Percentiles rank a stretch among this genome's conserved stretches.
phyloP scores from a whole-genome alignment of 2,888 invertebrate species.

The Xanthorhoe designata region DNA sequence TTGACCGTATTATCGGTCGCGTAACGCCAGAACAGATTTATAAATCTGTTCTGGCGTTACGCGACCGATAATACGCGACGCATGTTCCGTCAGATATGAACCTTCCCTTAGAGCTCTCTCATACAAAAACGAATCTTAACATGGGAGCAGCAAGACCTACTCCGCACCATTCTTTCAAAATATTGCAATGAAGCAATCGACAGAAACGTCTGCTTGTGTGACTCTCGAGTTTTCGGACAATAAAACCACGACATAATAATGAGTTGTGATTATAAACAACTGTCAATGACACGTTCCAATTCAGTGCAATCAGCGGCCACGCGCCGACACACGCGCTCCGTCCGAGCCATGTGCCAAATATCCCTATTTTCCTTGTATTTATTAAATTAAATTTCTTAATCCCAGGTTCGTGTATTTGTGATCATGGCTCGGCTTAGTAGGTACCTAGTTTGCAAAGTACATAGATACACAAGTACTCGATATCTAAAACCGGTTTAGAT shows the following conservation, averaged over 20 bases:
- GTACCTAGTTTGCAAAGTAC: too few species aligned
- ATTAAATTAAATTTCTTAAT: too few species aligned
- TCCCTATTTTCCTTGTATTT: background rate
- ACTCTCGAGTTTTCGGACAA: background rate
- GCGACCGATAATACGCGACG: too few species aligned
- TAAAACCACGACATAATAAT: background rate
- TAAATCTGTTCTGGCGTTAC: too few species aligned
- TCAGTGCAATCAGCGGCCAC: background rate
- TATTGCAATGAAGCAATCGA: background rate
- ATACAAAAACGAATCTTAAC: background rate
- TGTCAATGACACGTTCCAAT: constrained; percentile 1
- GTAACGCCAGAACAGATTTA: too few species aligned
- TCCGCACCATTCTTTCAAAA: background rate
- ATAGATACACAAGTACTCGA: background rate
- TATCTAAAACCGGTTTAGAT: background rate
- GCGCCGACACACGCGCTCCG: background rate
- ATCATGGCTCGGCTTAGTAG: too few species aligned
- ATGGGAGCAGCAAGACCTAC: background rate
- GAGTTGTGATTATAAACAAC: background rate
- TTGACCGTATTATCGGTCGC: too few species aligned
- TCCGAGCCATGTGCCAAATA: background rate
- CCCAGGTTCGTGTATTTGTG: too few species aligned
- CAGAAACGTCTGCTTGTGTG: background rate
- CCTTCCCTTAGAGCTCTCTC: background rate
- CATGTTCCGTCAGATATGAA: too few species aligned